Base-by-base conservation (phyloP, 2,888 invertebrate genomes). In the Erebia palarica region DNA sequence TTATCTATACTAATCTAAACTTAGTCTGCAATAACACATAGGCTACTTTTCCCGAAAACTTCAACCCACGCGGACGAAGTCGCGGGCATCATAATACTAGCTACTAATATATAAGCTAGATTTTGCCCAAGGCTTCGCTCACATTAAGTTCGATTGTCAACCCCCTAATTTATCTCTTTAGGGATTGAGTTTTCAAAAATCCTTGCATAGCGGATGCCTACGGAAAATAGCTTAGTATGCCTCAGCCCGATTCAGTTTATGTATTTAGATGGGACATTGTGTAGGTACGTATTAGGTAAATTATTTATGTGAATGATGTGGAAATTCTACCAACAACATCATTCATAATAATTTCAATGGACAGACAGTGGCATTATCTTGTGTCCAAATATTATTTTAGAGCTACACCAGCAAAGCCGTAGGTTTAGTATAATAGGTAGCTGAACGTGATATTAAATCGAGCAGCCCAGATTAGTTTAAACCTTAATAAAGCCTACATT, bases 371-470 rank as follows among this genome's bases (percentile, higher is more conserved):
- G 64, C 44, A 53, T 70, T 70, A 70, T 42, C 51, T 36, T 51
- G 65, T 53, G 47, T 66, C 66, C 44, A 58, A 70, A 69, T 69
- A 64, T 69, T 69, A 69, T 70, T 65, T 70, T 70, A 70, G 65
- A 66, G 58, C 58, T 65, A 65, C 65, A 58, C 51, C 63, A 55
- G 42, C 66, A 72, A 75, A 75, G 68, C 75, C 72, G 47, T 53
- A 57, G 72, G 75, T 72, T 75, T 74, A 75, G 66, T 70, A 67
- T 72, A 74, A 75, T 70, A 72, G 74, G 70, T 67, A 74, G 74
- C 68, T 72, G 70, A 68, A 55, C 70, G 69, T 69, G 68, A 71
- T 72, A 72, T 74, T 74, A 72, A 75, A 70, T 66, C 68, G 65
- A 75, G 70, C 74, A 70, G 69, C 60, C 74, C 21, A 70, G 75